Conservation (phyloP, 2,888 invertebrate species). For the Eledone cirrhosa region DNA sequence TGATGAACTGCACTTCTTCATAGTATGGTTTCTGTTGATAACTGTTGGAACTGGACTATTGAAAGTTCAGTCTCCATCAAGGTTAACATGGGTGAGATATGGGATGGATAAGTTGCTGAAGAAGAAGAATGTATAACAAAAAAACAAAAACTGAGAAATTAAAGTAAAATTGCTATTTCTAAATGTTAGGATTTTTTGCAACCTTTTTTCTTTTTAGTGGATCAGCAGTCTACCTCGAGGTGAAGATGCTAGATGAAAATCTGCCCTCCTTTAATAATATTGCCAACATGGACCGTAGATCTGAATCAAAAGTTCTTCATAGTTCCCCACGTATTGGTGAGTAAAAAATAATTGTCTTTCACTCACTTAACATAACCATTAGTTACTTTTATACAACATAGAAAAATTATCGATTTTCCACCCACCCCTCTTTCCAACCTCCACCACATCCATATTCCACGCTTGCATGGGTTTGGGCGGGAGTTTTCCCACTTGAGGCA, state of each 20-base stretch:
- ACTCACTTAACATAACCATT: background rate
- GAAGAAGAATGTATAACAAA: background rate
- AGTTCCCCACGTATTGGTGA: background rate
- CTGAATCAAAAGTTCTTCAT: background rate
- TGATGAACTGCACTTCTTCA: too few species aligned
- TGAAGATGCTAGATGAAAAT: slow-evolving; percentile 17
- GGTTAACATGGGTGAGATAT: background rate
- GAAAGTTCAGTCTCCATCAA: too few species aligned
- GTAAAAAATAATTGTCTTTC: background rate
- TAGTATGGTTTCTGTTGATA: too few species aligned
- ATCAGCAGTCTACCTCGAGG: slow-evolving; percentile 17
- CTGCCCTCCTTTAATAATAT: slow-evolving; percentile 22
- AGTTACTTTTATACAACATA: background rate
- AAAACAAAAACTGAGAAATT: too few species aligned
- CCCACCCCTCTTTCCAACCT: too few species aligned
- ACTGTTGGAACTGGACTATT: too few species aligned
- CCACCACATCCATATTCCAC: too few species aligned
- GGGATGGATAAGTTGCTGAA: background rate
- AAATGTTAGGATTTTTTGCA: background rate
- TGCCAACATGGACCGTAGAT: slow-evolving; percentile 8
- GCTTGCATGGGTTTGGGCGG: too few species aligned
- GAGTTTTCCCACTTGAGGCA: too few species aligned
- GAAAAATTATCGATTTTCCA: background rate
- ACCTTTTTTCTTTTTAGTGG: slow-evolving; percentile 9
- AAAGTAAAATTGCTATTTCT: too few species aligned